Evolutionary conservation across 2,888 invertebrate species (phyloP), one percentile per base, ranked within the genome.

Genomic region (Octonoba sinensis): DNA sequence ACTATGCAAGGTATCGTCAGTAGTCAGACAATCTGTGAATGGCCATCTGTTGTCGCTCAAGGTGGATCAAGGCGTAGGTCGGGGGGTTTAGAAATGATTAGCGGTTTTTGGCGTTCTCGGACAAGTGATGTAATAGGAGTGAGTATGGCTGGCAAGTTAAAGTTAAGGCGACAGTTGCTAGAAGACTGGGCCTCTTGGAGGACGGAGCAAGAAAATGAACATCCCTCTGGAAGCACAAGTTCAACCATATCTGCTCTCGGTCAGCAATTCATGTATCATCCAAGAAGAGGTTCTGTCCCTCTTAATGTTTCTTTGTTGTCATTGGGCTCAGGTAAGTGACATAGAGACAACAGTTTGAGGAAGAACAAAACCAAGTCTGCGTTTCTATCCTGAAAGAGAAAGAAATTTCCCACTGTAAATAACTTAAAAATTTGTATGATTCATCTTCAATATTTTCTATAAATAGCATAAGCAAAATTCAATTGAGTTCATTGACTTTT

Each of bases 211-310:
- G 65, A 59, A 11, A 62, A 81, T 22, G n/a, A 69, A 15, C 62
- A 54, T 20, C 59, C 75, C 27, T 22, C 60, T 46, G 44, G 56
- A 46, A 70, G 46, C 46, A 47, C 65, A 51, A 66, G 57, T 71
- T 66, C 74, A 71, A 59, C 65, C 66, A 71, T 76, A 71, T 82
- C 82, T 72, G 75, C 69, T 65, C 27, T 82, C 24, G 72, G 47
- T 67, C 67, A 66, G 46, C 72, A 76, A 44, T 22, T 71, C 11
- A 65, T 62, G 15, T 79, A 67, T 49, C 79, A 72, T 51, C 79
- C 66, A 75, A 75, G 83, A 67, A 74, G 83, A 70, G 81, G 81
- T 49, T 83, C 83, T 46, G 83, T 83, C 18, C 83, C 83, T 57
- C 62, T 83, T 44, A 70, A 73, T 56, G 27, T 83, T 60, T 78